Base-by-base conservation (phyloP, 2,888 invertebrate species). In the Orchesella flavescens region DNA sequence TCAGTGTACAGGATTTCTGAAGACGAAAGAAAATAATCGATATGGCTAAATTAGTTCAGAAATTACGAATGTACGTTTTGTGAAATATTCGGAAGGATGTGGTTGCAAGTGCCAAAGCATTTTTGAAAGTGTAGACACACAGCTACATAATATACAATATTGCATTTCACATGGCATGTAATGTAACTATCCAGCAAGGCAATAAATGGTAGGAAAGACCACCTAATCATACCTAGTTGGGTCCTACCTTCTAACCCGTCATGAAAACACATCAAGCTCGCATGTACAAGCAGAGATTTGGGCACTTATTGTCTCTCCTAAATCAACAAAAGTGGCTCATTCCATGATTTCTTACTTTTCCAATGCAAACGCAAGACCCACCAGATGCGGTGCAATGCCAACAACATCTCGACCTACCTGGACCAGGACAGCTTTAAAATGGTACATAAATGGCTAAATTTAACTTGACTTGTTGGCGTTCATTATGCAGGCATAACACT, bases 241-340 rank as follows among this genome's bases (percentile, higher is more conserved):
- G 65, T 43, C 65, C 65, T 65, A 65, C 65, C 65, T 23, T 65
- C 43, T 43, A 65, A 65, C 17, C 65, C 65, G 65, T 65, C 65
- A 65, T 44, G 23, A n/a, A 12, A 65, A n/a, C 65, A 34, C 65
- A 65, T 65, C 43, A 17, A 44, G 65, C 43, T 65, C 43, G 43
- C 65, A 9, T 65, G 65, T 65, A 43, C 65, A 65, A 65, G 65
- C 65, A 34, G 43, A 44, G 65, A 65, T 65, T 65, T 65, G 65
- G 34, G 65, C 65, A 43, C 43, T 65, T 65, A 65, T 43, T 65
- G 65, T 17, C 24, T n/a, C 17, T 17, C 44, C 65, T 65, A 65
- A 65, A 65, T 65, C 65, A 65, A 65, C 65, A 65, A 65, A 65
- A 65, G 65, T 9, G n/a, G 44, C 65, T 34, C 65, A 43, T 65